A percentile compares a stretch with the other conserved stretches of the same genome.
These are phyloP conservation scores for Linyphia triangularis DNA, from an alignment of 2,888 invertebrate species.

Conservation along the genomic window DNA sequence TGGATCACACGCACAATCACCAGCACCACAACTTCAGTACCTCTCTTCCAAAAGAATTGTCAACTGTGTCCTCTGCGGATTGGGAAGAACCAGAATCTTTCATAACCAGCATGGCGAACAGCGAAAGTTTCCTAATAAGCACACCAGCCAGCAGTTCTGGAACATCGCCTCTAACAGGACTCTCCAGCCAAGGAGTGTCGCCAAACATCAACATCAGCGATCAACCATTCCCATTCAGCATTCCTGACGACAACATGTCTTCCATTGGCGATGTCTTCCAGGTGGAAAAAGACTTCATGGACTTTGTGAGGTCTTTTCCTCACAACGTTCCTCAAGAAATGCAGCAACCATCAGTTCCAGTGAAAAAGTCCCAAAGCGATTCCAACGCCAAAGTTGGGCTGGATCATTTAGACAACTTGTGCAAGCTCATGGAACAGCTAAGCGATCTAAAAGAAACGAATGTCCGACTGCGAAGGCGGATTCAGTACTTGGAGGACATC, in stretches of 20 bases:
- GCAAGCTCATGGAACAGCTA: constrained; percentile 88
- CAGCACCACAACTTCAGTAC: not conserved
- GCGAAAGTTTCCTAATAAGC: constrained; percentile 45
- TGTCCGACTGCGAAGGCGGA: constrained; percentile 84
- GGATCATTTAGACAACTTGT: constrained; percentile 89
- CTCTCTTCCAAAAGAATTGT: constrained; percentile 19
- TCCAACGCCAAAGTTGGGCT: constrained; percentile 82
- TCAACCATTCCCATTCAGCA: constrained; percentile 66
- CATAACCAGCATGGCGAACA: constrained; percentile 43
- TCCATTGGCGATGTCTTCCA: constrained; percentile 74
- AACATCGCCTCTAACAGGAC: constrained; percentile 57
- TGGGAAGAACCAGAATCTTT: constrained; percentile 68
- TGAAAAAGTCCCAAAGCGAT: constrained; percentile 21
- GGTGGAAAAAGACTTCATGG: constrained; percentile 75
- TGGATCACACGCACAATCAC: constrained; percentile 2
- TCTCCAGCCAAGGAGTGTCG: constrained; percentile 64
- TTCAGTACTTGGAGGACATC: constrained; percentile 87
- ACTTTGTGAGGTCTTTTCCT: constrained; percentile 71
- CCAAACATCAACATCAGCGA: constrained; percentile 33
- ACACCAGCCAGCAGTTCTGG: constrained; percentile 62
- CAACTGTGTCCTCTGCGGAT: constrained; percentile 45
- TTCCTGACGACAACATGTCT: constrained; percentile 63
- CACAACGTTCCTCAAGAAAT: constrained; percentile 20
- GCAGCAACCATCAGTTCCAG: not conserved
- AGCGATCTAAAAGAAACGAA: constrained; percentile 87